These are phyloP conservation scores for Drosophila takahashii DNA, from an alignment of 1,140 invertebrate species.

Conservation along the genomic window DNA sequence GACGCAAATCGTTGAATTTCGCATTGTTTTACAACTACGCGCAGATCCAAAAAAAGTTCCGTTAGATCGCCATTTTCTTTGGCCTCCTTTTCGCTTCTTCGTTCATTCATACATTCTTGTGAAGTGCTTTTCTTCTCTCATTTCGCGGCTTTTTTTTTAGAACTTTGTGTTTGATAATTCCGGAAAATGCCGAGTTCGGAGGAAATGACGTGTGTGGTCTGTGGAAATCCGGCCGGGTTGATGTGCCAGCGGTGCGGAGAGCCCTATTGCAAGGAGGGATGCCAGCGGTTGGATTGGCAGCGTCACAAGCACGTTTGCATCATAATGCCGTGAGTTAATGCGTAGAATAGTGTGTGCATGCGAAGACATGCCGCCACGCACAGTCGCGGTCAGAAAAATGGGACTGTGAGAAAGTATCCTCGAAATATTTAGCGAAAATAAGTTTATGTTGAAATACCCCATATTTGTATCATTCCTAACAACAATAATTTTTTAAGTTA, in stretches of 20 bases:
- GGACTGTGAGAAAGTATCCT: no score
- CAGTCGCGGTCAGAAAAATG: not conserved
- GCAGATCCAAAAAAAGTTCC: not conserved
- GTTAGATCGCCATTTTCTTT: conserved; percentile 26
- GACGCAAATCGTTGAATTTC: no score
- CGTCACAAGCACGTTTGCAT: conserved; percentile 54
- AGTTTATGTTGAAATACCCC: no score
- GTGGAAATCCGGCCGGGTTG: conserved; percentile 10
- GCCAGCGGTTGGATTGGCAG: conserved; percentile 59
- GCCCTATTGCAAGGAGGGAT: conserved; percentile 40
- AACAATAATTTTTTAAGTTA: no score
- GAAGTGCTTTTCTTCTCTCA: no score
- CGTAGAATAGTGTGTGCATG: not conserved
- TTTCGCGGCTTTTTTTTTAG: not conserved
- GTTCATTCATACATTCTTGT: not conserved
- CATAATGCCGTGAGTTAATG: conserved; percentile 64
- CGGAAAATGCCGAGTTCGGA: not conserved
- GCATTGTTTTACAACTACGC: not conserved
- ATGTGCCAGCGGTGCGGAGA: conserved; percentile 69
- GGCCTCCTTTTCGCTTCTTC: not conserved
- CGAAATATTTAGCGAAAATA: no score
- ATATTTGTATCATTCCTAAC: no score
- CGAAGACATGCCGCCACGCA: not conserved
- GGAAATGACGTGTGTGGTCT: conserved; percentile 24
- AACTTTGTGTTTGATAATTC: not conserved